phyloP scores from a whole-genome alignment of 53 echinoderm and acorn worm species.

The Temnopleurus reevesii region DNA sequence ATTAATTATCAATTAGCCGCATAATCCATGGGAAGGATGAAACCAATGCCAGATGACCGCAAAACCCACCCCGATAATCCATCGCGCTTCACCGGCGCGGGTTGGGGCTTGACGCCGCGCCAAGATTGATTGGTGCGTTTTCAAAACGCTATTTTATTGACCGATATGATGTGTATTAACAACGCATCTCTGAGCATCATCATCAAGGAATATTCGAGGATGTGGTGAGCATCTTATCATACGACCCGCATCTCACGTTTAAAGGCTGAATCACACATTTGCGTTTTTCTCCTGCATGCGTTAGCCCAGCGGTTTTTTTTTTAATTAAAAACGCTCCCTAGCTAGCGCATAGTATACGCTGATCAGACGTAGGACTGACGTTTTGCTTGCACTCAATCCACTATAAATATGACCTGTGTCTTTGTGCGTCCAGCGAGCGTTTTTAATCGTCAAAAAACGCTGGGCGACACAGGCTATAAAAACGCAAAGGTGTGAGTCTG shows the following conservation, averaged over 20 bases:
- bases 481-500: too few relatives aligned
- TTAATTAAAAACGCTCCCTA: too few relatives aligned
- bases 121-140: not conserved
- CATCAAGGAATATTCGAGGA: not conserved
- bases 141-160: slow-evolving; percentile 35
- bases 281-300: too few relatives aligned
- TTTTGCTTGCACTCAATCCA: too few relatives aligned
- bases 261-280: too few relatives aligned
- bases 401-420: too few relatives aligned
- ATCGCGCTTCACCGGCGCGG: not conserved
- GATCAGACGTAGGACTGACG: too few relatives aligned
- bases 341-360: too few relatives aligned
- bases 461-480: too few relatives aligned
- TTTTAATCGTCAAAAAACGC: too few relatives aligned
- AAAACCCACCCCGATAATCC: not conserved
- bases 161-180: not conserved
- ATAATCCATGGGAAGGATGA: not conserved
- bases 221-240: not conserved
- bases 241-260: not conserved
- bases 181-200: not conserved
- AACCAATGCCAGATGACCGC: slow-evolving; percentile 26
- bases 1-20: not conserved
- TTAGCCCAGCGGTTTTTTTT: too few relatives aligned
- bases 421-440: too few relatives aligned
- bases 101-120: not conserved